Evolutionary conservation across 2,888 invertebrate species (phyloP), one percentile per base, ranked within the genome.

Genomic region (Pandemis cinnamomeana): DNA sequence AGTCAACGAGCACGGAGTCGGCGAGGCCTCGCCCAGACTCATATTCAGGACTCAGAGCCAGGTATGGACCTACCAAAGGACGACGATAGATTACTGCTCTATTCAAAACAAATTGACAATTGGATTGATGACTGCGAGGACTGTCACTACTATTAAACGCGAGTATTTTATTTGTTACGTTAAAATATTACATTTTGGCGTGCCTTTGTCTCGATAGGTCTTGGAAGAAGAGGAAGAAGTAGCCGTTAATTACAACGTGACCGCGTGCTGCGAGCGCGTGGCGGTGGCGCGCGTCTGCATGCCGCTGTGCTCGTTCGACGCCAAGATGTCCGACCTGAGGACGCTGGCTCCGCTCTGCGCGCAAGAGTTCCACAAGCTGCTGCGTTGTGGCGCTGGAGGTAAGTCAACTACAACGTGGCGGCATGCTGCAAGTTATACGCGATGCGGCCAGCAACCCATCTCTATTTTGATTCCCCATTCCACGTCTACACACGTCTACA

Each of bases 241-340:
- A 77, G 92, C 96, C 7, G 92, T 95, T 67, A 90, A 94, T 5
- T 98, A 98, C 93, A 98, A 98, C 88, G 96, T 97, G 84, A 97
- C 97, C 0, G 95, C 96, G 6, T 98, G 98, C 85, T 98, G 98
- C 86, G 95, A 96, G 46, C 94, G 95, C 3, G 96, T 97, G 6
- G 96, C 96, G 58, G 84, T 97, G 10, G 96, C 95, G 44, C 94
- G 94, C 2, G 95, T 95, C 8, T 97, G 97, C 85, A 95, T 97
- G 91, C 97, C 97, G 0, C 94, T 98, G 11, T 98, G 98, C 83
- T 95, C 97, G 0, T 98, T 97, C 87, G 96, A 97, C 85, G 97
- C 97, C 67, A 97, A 96, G 83, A 96, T 98, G 96, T 96, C 96
- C 5, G 97, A 97, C 86, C 95, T 98, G 76, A 95, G 97, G 83